A percentile compares a stretch with the other conserved stretches of the same genome.
phyloP scores from a whole-genome alignment of 2,888 invertebrate species.

The Volucella inanis region DNA sequence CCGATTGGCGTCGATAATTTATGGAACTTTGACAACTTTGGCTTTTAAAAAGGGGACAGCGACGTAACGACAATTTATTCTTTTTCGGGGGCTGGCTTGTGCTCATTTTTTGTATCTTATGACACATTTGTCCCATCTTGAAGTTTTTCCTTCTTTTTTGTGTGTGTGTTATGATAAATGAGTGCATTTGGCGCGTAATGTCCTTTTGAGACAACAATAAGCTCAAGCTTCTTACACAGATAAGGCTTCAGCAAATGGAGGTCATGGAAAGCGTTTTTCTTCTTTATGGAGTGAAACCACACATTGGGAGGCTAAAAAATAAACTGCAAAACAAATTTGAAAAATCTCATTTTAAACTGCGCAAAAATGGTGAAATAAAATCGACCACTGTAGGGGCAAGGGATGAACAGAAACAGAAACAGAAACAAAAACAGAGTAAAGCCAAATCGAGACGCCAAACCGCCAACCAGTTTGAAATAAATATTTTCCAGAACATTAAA shows the following conservation, averaged over 20 bases:
- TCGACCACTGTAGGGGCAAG: background rate
- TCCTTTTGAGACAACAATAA: conserved; percentile 32
- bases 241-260: conserved; percentile 27
- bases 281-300: conserved; percentile 28
- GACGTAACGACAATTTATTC: conserved; percentile 38
- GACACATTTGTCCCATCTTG: conserved; percentile 34
- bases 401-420: conserved; percentile 8
- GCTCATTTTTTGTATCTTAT: conserved; percentile 3
- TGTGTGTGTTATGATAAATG: conserved; percentile 43
- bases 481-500: conserved; percentile 71
- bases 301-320: conserved; percentile 3
- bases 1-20: conserved; percentile 56
- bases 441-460: conserved; percentile 38
- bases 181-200: conserved; percentile 57
- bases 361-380: background rate
- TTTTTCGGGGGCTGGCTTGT: conserved; percentile 6
- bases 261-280: conserved; percentile 35
- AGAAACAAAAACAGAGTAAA: conserved; percentile 12
- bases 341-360: conserved; percentile 51
- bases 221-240: conserved; percentile 11
- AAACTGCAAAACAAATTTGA: conserved; percentile 13
- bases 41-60: conserved; percentile 8
- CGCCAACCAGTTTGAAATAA: conserved; percentile 61
- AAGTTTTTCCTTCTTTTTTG: conserved; percentile 5
- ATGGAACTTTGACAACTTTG: conserved; percentile 32